These are phyloP conservation scores for Mayetiola destructor DNA, from an alignment of 2,888 invertebrate species.

Conservation along the genomic window DNA sequence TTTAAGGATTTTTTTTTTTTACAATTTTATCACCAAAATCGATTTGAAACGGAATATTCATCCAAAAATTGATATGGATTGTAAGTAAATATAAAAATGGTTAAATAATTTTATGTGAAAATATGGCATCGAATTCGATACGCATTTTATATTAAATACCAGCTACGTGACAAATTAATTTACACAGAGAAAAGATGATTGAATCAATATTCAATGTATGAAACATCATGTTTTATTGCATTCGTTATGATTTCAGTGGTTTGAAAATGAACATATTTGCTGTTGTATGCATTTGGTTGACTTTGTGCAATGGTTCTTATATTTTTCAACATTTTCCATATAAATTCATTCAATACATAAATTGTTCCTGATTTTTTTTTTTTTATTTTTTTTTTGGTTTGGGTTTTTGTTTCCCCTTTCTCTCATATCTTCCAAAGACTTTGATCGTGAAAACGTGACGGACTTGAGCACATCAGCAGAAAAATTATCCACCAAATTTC, in stretches of 20 bases:
- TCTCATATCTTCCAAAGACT: constrained; percentile 34
- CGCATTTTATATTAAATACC: too few species aligned
- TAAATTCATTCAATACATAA: too few species aligned
- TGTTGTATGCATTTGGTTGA: neutral
- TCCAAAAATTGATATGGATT: neutral
- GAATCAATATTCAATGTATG: too few species aligned
- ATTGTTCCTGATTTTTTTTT: too few species aligned
- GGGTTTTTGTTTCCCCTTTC: neutral
- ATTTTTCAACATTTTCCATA: too few species aligned
- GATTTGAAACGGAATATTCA: neutral
- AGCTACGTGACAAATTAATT: too few species aligned
- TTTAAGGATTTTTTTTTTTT: neutral
- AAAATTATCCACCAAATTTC: constrained; percentile 35
- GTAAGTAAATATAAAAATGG: neutral
- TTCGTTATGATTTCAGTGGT: neutral
- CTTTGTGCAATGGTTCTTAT: neutral
- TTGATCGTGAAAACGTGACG: constrained; percentile 37
- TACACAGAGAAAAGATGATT: too few species aligned
- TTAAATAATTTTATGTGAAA: neutral
- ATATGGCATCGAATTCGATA: neutral
- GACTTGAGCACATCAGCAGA: constrained; percentile 37
- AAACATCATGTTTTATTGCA: too few species aligned
- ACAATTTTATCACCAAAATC: neutral
- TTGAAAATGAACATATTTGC: too few species aligned
- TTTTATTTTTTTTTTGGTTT: too few species aligned